Evolutionary conservation across 1,140 invertebrate species (phyloP).

Genomic region (Cardiocondyla obscurior): DNA sequence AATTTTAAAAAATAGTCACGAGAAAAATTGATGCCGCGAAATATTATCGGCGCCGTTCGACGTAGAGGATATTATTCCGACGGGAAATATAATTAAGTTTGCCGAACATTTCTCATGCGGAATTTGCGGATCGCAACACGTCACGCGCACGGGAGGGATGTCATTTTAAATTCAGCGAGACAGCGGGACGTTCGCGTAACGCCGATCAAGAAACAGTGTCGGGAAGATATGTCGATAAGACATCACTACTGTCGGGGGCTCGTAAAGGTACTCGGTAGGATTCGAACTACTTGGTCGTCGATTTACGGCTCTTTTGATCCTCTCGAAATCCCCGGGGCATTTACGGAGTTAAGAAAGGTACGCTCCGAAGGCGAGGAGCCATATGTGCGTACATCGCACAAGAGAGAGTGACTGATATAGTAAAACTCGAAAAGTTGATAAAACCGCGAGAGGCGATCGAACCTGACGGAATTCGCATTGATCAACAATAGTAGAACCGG

Average conservation of each 20-base stretch:
- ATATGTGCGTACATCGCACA: not conserved
- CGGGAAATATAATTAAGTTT: not conserved
- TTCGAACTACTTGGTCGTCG: slow-evolving; percentile 33
- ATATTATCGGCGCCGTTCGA: not conserved
- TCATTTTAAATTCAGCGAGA: not conserved
- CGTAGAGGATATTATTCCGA: not conserved
- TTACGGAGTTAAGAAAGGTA: slow-evolving; percentile 35
- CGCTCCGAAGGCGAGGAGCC: not conserved
- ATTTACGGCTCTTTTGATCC: slow-evolving; percentile 47
- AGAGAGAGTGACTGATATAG: not conserved
- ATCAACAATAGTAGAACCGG: not conserved
- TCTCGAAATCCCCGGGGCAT: slow-evolving; percentile 38
- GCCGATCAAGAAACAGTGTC: slow-evolving; percentile 15
- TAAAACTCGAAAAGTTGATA: slow-evolving; percentile 9
- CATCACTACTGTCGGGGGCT: slow-evolving; percentile 17
- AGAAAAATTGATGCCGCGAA: not conserved
- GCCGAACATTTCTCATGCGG: too few relatives aligned
- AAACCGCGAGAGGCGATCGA: slow-evolving; percentile 1
- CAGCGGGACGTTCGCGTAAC: not conserved
- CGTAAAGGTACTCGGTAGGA: slow-evolving; percentile 10
- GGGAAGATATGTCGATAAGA: slow-evolving; percentile 21
- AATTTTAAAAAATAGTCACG: too few relatives aligned
- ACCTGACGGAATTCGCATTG: not conserved
- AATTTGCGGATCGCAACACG: not conserved
- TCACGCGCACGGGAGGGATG: not conserved